Base-by-base conservation (phyloP, 2,113 vertebrate genomes). In the Etheostoma cragini region DNA sequence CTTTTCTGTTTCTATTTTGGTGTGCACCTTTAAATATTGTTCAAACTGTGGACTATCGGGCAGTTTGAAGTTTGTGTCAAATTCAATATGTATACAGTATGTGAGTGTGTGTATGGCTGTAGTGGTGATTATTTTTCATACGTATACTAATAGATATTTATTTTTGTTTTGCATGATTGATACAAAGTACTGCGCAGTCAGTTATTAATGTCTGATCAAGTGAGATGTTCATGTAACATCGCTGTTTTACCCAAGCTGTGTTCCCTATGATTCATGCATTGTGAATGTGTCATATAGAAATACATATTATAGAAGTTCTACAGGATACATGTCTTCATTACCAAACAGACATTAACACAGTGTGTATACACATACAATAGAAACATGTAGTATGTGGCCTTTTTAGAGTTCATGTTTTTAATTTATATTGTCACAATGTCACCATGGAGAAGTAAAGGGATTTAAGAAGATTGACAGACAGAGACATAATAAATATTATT, bases 141-240 rank as follows among this genome's bases (percentile, higher is more conserved):
- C 60, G 81, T 82, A 67, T 83, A 85, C 76, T 82, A 81, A 88
- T 93, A 88, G 80, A 89, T 91, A 87, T 92, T 91, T 84, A 80
- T 91, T 93, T 91, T 91, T 88, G 79, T 95, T 91, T 94, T 97
- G 97, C 97, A 97, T 98, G 96, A 96, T 77, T 91, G 90, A 89
- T 86, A 89, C 90, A 94, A 86, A 81, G 80, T 76, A 89, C 95
- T 94, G 83, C 95, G 69, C 93, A 87, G 77, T 88, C 76, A 66
- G 80, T 80, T 88, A 46, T 88, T 82, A 81, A 66, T 69, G 82
- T 91, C 84, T 60, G 83, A 85, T 90, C 69, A 78, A 85, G 76
- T 73, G 85, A 66, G 89, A 77, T 87, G 88, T 91, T 87, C 45
- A 63, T 21, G 65, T 79, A 70, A 93, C 84, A 89, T 85, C 70